phyloP scores from a whole-genome alignment of 2,113 vertebrate species.

The Eudyptes chrysolophus region DNA sequence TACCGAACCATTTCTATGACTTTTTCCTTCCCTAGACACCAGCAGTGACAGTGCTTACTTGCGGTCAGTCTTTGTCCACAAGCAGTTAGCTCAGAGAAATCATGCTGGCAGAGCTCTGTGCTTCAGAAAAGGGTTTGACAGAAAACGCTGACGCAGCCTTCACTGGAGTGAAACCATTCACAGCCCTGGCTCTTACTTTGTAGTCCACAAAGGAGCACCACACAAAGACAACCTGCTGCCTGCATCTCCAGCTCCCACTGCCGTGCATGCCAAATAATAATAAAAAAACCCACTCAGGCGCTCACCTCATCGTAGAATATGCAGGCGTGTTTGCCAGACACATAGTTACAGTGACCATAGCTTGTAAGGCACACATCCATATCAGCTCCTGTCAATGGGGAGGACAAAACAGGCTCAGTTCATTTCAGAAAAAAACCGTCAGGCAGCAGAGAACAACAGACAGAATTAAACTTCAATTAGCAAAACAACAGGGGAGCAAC shows the following conservation, averaged over 20 bases:
- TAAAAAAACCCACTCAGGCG: neutral
- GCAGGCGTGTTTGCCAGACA: conserved; percentile 97
- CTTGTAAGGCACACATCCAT: conserved; percentile 99
- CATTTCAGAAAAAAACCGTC: neutral
- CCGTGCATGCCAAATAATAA: neutral
- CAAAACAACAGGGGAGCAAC: conserved; percentile 63
- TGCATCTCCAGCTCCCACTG: conserved; percentile 2
- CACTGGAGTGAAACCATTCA: conserved; percentile 24
- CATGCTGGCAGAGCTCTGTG: neutral
- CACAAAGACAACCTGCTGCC: conserved; percentile 62
- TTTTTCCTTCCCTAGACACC: neutral
- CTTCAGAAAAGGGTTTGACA: conserved; percentile 21
- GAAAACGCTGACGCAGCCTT: conserved; percentile 37
- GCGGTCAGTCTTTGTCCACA: conserved; percentile 15
- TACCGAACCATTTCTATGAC: neutral
- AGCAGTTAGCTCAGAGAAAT: conserved; percentile 20
- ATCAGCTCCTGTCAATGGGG: conserved; percentile 86
- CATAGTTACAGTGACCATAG: conserved; percentile 96
- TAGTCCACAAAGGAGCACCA: conserved; percentile 20
- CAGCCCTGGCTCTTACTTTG: conserved; percentile 25
- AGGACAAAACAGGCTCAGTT: conserved; percentile 41
- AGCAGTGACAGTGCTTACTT: neutral
- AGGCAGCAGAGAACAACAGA: conserved; percentile 23
- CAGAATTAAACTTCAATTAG: conserved; percentile 48
- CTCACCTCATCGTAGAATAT: conserved; percentile 98